These are phyloP conservation scores for Macquaria ambigua DNA, from an alignment of 2,113 vertebrate species.

Conservation along the genomic window DNA sequence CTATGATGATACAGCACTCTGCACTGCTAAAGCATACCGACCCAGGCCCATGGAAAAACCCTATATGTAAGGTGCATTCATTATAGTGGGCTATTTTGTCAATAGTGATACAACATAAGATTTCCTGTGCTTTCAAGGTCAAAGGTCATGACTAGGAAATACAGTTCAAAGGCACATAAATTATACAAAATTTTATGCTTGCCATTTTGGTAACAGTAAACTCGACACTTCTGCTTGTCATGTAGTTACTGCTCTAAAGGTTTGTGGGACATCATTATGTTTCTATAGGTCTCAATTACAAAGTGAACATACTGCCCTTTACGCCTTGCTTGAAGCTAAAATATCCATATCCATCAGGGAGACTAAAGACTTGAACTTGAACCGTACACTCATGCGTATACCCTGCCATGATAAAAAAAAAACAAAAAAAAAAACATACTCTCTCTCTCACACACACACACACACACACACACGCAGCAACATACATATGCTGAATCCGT, in stretches of 20 bases:
- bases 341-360: slow-evolving; percentile 7
- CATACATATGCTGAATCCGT: slow-evolving; percentile 21
- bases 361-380: slow-evolving; percentile 19
- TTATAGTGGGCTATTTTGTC: neutral
- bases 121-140: neutral
- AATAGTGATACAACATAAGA: neutral
- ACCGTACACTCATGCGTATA: neutral
- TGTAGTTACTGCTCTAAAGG: neutral
- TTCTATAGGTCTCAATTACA: neutral
- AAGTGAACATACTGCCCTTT: neutral
- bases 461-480: neutral
- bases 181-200: neutral
- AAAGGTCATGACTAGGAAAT: neutral
- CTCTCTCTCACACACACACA: neutral
- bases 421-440: neutral
- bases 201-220: neutral
- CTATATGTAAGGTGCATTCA: neutral
- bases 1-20: neutral
- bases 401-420: neutral
- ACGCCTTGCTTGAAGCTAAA: slow-evolving; percentile 5
- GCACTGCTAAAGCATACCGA: too few relatives aligned
- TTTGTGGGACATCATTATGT: neutral
- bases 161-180: neutral
- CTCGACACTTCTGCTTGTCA: neutral
- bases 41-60: too few relatives aligned